Evolutionary conservation across 2,113 vertebrate species (phyloP).

Genomic region (Chaetodon trifascialis): DNA sequence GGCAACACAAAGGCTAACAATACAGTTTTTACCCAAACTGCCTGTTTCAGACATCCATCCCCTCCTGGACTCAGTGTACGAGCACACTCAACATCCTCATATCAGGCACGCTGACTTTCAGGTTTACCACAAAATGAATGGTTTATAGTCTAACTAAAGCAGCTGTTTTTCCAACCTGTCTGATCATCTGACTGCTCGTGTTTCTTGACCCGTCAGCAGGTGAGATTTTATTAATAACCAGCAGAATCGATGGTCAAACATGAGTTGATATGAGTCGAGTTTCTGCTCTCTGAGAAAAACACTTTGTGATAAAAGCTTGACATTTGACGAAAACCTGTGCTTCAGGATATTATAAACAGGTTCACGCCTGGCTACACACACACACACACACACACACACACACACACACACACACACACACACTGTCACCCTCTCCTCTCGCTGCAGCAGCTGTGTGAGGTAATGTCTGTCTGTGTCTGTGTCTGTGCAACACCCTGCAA

Average conservation of each 20-base stretch:
- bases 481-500: slow-evolving; percentile 74
- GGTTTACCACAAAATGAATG: not conserved
- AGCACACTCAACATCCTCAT: too few relatives aligned
- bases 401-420: slow-evolving; percentile 39
- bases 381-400: slow-evolving; percentile 46
- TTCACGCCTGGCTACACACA: slow-evolving; percentile 46
- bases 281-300: slow-evolving; percentile 17
- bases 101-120: not conserved
- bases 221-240: not conserved
- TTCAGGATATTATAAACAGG: slow-evolving; percentile 65
- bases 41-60: not conserved
- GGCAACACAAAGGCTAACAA: not conserved
- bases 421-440: slow-evolving; percentile 56
- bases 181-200: not conserved
- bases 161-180: not conserved
- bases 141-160: not conserved
- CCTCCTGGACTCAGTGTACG: too few relatives aligned
- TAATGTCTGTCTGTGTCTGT: slow-evolving; percentile 75
- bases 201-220: not conserved
- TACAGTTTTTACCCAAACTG: not conserved
- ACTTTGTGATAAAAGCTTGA: slow-evolving; percentile 40
- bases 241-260: not conserved
- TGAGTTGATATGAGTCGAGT: not conserved
- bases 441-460: slow-evolving; percentile 76
- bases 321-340: slow-evolving; percentile 59